phyloP scores from a whole-genome alignment of 2,797 vertebrate species.

The Urosaurus nigricauda region DNA sequence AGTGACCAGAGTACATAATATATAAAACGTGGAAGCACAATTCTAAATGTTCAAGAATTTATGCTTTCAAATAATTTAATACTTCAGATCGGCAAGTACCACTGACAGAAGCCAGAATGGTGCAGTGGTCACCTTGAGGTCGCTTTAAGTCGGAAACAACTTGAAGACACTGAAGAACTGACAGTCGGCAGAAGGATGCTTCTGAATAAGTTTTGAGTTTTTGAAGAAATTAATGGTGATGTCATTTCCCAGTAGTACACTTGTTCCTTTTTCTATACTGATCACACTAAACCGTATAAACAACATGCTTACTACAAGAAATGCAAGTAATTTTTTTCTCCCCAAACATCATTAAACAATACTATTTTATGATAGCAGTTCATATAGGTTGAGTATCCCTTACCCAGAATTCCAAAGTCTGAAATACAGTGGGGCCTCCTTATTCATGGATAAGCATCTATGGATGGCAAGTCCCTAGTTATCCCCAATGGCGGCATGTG shows the following conservation, averaged over 20 bases:
- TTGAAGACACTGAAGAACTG: neutral
- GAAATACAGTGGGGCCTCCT: too few relatives aligned
- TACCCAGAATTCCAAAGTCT: too few relatives aligned
- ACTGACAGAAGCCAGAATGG: neutral
- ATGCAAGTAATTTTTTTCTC: neutral
- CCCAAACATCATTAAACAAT: neutral
- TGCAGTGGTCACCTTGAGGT: too few relatives aligned
- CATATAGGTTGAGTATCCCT: too few relatives aligned
- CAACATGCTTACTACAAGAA: neutral
- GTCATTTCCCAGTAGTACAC: neutral
- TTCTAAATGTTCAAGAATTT: neutral
- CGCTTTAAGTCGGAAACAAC: too few relatives aligned
- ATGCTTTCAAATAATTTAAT: neutral
- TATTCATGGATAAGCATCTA: too few relatives aligned
- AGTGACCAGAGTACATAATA: neutral
- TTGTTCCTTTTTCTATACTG: neutral
- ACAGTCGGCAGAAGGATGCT: neutral
- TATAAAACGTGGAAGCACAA: slow-evolving; percentile 2
- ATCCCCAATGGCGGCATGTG: too few relatives aligned
- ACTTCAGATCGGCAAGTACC: neutral
- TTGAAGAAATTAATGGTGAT: neutral
- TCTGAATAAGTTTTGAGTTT: neutral
- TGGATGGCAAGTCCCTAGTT: too few relatives aligned
- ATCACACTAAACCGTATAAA: neutral
- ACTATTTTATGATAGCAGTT: neutral